A percentile compares a stretch with the other conserved stretches of the same genome.
phyloP scores from a whole-genome alignment of 92 coral and sea anemone species.

The Heliopora coerulea region DNA sequence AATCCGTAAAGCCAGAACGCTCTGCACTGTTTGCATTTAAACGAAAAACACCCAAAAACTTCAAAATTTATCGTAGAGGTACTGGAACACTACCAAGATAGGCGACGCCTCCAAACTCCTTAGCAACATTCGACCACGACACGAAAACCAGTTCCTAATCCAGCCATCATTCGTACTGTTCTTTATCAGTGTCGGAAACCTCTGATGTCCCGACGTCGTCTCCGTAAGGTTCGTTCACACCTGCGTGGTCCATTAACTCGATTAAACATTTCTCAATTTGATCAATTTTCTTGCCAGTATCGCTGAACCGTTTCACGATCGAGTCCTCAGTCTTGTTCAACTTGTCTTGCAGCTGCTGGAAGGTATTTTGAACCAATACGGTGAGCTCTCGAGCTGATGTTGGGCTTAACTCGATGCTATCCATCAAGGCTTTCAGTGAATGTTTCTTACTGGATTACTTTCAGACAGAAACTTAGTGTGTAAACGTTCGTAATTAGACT shows the following conservation, averaged over 20 bases:
- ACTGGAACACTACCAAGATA: no score
- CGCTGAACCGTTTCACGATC: slow-evolving; percentile 79
- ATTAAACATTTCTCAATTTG: slow-evolving; percentile 87
- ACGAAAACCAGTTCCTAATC: not conserved
- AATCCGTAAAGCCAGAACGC: no score
- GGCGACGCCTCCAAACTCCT: slow-evolving; percentile 6
- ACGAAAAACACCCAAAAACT: not conserved
- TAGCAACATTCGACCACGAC: slow-evolving; percentile 12
- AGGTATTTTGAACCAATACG: slow-evolving; percentile 84
- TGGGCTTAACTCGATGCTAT: slow-evolving; percentile 42
- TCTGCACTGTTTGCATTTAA: no score
- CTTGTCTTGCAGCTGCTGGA: slow-evolving; percentile 92
- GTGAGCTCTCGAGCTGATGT: slow-evolving; percentile 85
- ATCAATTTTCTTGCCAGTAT: slow-evolving; percentile 82
- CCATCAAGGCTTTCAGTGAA: not conserved
- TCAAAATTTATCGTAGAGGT: no score
- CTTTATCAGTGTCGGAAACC: slow-evolving; percentile 59
- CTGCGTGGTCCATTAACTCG: slow-evolving; percentile 98
- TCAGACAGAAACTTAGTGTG: no score
- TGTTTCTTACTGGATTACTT: not conserved
- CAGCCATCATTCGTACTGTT: slow-evolving; percentile 72
- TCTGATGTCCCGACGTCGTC: slow-evolving; percentile 78
- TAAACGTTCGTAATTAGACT: no score
- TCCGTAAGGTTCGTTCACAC: slow-evolving; percentile 95
- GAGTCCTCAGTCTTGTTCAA: slow-evolving; percentile 85